Percentiles rank a stretch among this genome's conserved stretches.
Conservation (phyloP, 2,113 vertebrate genomes). For the Eublepharis macularius region DNA sequence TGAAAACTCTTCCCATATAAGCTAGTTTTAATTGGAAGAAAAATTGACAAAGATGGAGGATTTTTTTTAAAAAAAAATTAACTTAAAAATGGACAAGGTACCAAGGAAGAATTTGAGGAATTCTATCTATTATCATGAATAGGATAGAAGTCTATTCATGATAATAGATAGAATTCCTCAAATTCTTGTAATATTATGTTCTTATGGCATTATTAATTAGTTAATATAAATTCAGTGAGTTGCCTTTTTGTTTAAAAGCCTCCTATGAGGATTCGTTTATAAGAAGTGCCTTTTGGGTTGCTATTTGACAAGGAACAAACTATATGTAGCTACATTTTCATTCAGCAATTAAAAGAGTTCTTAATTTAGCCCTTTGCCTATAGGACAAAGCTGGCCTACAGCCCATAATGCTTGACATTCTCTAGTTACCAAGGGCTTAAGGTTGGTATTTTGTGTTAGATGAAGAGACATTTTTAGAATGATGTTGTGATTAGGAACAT, state of each 20-base stretch:
- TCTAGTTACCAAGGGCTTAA: conserved; percentile 14
- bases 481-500: background rate
- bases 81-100: too few relatives aligned
- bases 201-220: too few relatives aligned
- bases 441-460: conserved; percentile 20
- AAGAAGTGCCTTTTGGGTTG: background rate
- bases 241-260: background rate
- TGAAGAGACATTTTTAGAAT: background rate
- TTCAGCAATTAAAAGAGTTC: background rate
- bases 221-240: background rate
- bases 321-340: background rate
- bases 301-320: background rate
- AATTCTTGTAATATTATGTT: too few relatives aligned
- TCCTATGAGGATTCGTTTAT: background rate
- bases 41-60: background rate
- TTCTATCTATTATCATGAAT: too few relatives aligned
- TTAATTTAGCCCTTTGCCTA: conserved; percentile 22
- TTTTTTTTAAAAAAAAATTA: too few relatives aligned
- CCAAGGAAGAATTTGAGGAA: too few relatives aligned
- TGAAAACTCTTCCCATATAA: background rate
- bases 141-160: too few relatives aligned
- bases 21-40: background rate
- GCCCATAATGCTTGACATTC: conserved; percentile 18
- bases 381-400: background rate
- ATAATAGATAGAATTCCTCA: too few relatives aligned